Evolutionary conservation across 2,113 vertebrate species (phyloP).

Genomic region (Probosciger aterrimus): DNA sequence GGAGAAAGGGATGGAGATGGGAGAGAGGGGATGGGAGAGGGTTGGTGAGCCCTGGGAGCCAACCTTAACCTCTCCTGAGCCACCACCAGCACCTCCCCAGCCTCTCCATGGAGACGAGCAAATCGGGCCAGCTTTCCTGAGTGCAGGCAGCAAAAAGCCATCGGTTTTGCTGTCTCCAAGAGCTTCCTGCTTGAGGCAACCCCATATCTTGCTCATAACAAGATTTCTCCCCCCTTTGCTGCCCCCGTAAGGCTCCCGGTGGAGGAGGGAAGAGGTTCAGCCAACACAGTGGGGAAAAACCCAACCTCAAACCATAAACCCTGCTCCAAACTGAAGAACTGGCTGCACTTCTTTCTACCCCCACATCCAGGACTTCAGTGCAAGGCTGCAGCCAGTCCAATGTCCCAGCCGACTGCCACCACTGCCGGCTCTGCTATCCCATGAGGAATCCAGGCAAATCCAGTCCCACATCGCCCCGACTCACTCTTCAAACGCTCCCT

Average conservation of each 20-base stretch:
- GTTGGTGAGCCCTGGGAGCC: not conserved
- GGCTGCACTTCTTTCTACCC: not conserved
- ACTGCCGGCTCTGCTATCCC: not conserved
- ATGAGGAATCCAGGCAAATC: not conserved
- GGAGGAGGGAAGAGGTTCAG: not conserved
- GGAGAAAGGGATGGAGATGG: not conserved
- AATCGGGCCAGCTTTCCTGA: not conserved
- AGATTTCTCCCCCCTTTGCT: not conserved
- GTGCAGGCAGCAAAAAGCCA: not conserved
- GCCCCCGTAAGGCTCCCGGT: not conserved
- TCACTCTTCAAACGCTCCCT: not conserved
- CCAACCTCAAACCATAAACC: not conserved
- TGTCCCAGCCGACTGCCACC: too few species aligned
- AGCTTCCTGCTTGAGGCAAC: not conserved
- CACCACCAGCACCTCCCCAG: not conserved
- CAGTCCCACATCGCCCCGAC: not conserved
- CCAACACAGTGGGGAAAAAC: not conserved
- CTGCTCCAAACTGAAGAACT: not conserved
- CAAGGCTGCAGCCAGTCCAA: not conserved
- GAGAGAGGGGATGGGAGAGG: not conserved
- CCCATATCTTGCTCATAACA: fast-evolving
- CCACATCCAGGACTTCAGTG: not conserved
- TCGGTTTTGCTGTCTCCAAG: not conserved
- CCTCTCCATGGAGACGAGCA: not conserved
- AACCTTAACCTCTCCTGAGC: not conserved